Evolutionary conservation across 2,113 vertebrate genomes (phyloP).

Genomic region (Stictonetta naevosa): DNA sequence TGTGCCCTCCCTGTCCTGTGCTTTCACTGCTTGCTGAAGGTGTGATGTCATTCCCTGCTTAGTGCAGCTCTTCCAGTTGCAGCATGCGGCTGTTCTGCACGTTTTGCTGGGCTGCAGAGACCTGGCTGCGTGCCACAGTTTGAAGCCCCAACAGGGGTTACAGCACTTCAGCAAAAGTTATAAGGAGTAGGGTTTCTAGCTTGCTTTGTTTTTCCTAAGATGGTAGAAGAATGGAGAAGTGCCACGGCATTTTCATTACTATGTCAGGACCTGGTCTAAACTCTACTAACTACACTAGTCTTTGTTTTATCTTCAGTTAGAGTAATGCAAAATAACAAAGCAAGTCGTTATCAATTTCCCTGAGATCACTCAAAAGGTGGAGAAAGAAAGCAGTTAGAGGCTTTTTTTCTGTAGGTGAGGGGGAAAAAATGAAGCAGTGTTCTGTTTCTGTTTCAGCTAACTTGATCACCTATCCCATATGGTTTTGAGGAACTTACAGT

Average conservation of each 20-base stretch:
- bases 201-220: background rate
- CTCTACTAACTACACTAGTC: background rate
- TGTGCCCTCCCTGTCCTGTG: background rate
- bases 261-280: background rate
- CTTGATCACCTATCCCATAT: background rate
- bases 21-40: background rate
- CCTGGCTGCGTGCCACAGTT: background rate
- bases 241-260: background rate
- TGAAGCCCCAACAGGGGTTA: background rate
- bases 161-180: background rate
- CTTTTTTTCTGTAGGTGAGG: background rate
- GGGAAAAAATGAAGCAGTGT: background rate
- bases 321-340: background rate
- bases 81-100: background rate
- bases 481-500: background rate
- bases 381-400: background rate
- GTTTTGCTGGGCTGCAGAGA: background rate
- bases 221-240: background rate
- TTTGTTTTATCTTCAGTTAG: background rate
- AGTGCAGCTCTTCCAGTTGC: rapidly evolving
- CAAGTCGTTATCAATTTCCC: background rate
- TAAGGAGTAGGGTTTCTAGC: background rate
- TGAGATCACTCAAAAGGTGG: background rate
- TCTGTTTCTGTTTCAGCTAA: background rate
- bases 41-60: background rate